phyloP scores from a whole-genome alignment of 1,140 invertebrate genomes.

The Tetragnatha versicolor region DNA sequence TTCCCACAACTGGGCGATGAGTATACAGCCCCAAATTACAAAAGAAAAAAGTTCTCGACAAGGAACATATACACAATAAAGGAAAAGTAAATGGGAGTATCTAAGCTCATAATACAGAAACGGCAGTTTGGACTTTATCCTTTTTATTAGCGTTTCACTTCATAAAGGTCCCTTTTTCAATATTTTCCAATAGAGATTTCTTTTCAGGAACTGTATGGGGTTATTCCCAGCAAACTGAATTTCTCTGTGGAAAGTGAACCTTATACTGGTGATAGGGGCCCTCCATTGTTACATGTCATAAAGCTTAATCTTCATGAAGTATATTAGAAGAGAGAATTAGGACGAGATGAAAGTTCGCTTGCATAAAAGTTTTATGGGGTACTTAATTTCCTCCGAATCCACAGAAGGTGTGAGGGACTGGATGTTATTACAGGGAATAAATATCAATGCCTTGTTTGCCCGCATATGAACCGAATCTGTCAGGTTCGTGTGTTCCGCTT shows the following conservation, averaged over 20 bases:
- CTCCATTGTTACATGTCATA: constrained; percentile 18
- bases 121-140: not conserved
- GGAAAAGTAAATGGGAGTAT: too few species aligned
- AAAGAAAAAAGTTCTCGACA: too few species aligned
- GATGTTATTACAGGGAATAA: too few species aligned
- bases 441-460: too few species aligned
- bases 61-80: too few species aligned
- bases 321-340: not conserved
- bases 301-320: constrained; percentile 29
- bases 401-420: too few species aligned
- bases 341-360: constrained; percentile 6
- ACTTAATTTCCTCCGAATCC: constrained; percentile 26
- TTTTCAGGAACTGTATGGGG: not conserved
- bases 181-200: not conserved
- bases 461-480: too few species aligned
- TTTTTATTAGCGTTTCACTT: not conserved
- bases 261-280: too few species aligned
- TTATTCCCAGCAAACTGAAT: not conserved
- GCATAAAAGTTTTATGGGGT: constrained; percentile 24
- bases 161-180: not conserved
- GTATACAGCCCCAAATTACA: too few species aligned
- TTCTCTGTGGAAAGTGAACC: not conserved
- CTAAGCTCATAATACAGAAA: too few species aligned
- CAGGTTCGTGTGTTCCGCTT: too few species aligned
- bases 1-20: too few species aligned